Conservation (phyloP, 2,113 vertebrate species). For the Epinephelus cyanopodus region DNA sequence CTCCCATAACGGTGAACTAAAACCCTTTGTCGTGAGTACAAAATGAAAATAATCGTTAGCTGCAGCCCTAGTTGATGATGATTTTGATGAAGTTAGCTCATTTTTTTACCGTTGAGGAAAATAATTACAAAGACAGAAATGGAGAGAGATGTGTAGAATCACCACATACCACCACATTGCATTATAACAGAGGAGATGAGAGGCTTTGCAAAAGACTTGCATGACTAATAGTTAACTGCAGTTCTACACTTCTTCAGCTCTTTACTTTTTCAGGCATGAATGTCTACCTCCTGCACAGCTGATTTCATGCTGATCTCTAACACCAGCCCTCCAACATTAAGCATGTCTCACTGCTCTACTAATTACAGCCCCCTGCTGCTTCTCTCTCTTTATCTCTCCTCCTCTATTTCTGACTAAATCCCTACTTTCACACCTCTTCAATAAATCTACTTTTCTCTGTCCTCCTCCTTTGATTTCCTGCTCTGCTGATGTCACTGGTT, state of each 20-base stretch:
- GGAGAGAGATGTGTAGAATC: not conserved
- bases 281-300: constrained; percentile 6
- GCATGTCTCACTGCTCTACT: constrained; percentile 36
- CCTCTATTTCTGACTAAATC: constrained; percentile 39
- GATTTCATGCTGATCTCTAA: constrained; percentile 29
- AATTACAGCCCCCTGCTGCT: constrained; percentile 35
- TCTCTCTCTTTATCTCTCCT: constrained; percentile 19
- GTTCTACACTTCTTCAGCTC: not conserved
- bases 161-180: not conserved
- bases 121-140: not conserved
- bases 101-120: too few relatives aligned
- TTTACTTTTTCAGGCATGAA: not conserved
- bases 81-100: too few relatives aligned
- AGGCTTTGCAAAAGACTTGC: not conserved
- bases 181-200: not conserved
- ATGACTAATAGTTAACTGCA: constrained; percentile 8
- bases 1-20: too few relatives aligned
- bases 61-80: too few relatives aligned
- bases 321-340: not conserved
- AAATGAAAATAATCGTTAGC: too few relatives aligned
- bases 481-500: constrained; percentile 71
- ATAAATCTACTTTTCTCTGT: constrained; percentile 47
- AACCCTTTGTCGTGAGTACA: too few relatives aligned
- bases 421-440: constrained; percentile 62
- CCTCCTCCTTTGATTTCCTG: constrained; percentile 65